Evolutionary conservation across 2,888 invertebrate genomes (phyloP).

Genomic region (Agrypnus murinus): DNA sequence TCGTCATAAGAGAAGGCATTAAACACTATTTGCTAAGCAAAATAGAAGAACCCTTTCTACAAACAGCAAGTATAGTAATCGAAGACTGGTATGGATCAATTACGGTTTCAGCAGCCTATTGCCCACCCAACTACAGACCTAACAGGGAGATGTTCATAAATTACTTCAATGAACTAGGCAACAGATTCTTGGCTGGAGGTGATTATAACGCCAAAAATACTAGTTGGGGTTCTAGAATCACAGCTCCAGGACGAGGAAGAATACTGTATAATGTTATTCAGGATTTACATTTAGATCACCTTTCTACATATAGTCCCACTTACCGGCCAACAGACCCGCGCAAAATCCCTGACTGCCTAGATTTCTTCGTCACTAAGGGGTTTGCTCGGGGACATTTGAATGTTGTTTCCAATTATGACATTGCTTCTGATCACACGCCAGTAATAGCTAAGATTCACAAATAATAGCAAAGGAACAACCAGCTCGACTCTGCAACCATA

Average conservation of each 20-base stretch:
- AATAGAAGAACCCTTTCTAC: constrained; percentile 13
- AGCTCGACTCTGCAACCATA: not conserved
- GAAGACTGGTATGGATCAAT: constrained; percentile 18
- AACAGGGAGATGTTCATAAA: constrained; percentile 4
- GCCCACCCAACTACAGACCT: constrained; percentile 18
- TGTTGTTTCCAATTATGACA: too few relatives aligned
- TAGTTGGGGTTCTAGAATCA: not conserved
- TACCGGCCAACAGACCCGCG: too few relatives aligned
- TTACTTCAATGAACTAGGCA: not conserved
- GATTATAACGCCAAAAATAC: too few relatives aligned
- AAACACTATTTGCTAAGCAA: not conserved
- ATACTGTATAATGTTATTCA: not conserved
- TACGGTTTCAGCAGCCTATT: too few relatives aligned
- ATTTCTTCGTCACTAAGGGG: too few relatives aligned
- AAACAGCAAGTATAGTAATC: constrained; percentile 1
- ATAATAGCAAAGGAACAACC: too few relatives aligned
- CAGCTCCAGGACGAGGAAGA: not conserved
- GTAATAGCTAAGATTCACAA: too few relatives aligned
- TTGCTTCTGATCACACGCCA: too few relatives aligned
- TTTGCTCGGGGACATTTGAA: too few relatives aligned
- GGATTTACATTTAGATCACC: not conserved
- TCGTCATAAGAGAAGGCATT: constrained; percentile 17
- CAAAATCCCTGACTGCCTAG: too few relatives aligned
- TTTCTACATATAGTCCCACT: too few relatives aligned
- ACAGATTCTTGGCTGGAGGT: too few relatives aligned